phyloP scores from a whole-genome alignment of 2,888 invertebrate genomes.

The Platynereis dumerilii region DNA sequence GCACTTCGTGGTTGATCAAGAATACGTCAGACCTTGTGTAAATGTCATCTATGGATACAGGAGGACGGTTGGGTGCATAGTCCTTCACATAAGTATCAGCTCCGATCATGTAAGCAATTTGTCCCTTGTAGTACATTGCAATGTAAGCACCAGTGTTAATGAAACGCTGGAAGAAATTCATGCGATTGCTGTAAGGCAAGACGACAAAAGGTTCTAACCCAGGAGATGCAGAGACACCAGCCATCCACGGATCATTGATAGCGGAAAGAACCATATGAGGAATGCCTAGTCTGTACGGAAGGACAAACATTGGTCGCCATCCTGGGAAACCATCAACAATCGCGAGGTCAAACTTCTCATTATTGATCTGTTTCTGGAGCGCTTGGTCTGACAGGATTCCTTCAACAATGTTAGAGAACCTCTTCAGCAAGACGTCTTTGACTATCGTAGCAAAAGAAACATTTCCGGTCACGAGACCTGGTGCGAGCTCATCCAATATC shows the following conservation, averaged over 20 bases:
- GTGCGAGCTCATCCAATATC: not conserved
- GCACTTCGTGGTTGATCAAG: slow-evolving; percentile 24
- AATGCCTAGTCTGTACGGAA: slow-evolving; percentile 18
- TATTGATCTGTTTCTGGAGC: not conserved
- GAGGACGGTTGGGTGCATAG: slow-evolving; percentile 11
- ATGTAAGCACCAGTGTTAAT: not conserved
- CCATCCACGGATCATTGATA: slow-evolving; percentile 25
- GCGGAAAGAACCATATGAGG: slow-evolving; percentile 17
- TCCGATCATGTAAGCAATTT: not conserved
- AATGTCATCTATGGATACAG: slow-evolving; percentile 16
- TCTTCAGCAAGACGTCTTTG: not conserved
- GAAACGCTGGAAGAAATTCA: not conserved
- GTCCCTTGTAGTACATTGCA: not conserved
- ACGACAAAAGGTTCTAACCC: slow-evolving; percentile 25
- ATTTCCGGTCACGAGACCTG: not conserved
- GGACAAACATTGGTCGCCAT: slow-evolving; percentile 13
- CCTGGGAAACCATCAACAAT: slow-evolving; percentile 27
- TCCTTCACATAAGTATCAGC: slow-evolving; percentile 2
- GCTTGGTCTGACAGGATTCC: not conserved
- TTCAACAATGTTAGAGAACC: not conserved
- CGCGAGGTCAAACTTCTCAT: slow-evolving; percentile 22
- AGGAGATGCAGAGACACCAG: slow-evolving; percentile 24
- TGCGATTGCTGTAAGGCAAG: not conserved
- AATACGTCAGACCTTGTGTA: slow-evolving; percentile 26
- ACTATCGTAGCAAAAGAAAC: not conserved